Evolutionary conservation across 2,888 invertebrate species (phyloP).

Genomic region (Cybosia mesomella): DNA sequence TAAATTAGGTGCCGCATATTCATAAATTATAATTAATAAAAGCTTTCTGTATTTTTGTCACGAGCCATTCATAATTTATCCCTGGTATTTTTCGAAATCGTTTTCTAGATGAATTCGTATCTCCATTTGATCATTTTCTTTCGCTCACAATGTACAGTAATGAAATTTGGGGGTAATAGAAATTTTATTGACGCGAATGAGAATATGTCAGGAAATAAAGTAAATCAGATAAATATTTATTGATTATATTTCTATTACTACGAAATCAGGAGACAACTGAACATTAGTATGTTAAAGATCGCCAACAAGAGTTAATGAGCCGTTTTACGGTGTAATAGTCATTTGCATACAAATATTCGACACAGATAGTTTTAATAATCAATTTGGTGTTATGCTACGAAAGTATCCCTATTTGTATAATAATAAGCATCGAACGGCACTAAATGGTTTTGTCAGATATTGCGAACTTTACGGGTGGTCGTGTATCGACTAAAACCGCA

Average conservation of each 20-base stretch:
- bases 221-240: constrained; percentile 57
- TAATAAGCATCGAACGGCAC: constrained; percentile 21
- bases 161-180: constrained; percentile 52
- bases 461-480: not conserved
- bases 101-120: constrained; percentile 33
- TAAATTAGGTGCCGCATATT: constrained; percentile 13
- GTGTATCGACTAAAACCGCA: too few species aligned
- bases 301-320: constrained; percentile 40
- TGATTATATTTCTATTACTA: constrained; percentile 47
- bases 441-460: constrained; percentile 15
- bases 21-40: constrained; percentile 14
- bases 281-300: constrained; percentile 52
- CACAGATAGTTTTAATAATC: constrained; percentile 44
- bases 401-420: constrained; percentile 34
- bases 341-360: constrained; percentile 40
- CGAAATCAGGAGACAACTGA: constrained; percentile 43
- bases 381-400: constrained; percentile 38
- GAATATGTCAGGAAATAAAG: constrained; percentile 51
- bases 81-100: constrained; percentile 22
- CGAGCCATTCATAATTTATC: constrained; percentile 18
- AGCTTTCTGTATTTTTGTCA: constrained; percentile 10
- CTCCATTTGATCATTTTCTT: constrained; percentile 45
- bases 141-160: constrained; percentile 39
- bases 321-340: constrained; percentile 43
- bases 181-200: constrained; percentile 51